Evolutionary conservation across 1,140 invertebrate species (phyloP), one percentile per base, ranked within the genome.

Genomic region (Cyclina sinensis): DNA sequence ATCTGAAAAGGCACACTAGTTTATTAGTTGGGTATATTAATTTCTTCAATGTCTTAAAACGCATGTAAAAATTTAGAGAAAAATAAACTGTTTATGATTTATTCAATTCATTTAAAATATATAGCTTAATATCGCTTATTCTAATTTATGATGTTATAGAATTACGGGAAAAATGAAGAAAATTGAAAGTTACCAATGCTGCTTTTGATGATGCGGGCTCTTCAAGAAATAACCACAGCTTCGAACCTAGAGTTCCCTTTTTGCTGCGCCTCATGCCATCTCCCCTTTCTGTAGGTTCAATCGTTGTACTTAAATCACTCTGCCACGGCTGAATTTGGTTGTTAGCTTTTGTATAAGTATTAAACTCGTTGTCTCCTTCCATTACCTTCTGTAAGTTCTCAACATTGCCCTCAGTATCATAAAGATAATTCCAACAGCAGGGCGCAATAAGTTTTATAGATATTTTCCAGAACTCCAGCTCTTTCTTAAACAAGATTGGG

Each of bases 351-450:
- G 32, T 54, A 30, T 79, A 32, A 4, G 54, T 35, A 79, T 51
- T 11, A 79, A 35, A 54, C 54, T 54, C 16, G n/a, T 54, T 51
- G 16, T 51, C 54, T 7, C 24, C 18, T 32, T 79, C 24, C 9
- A 79, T 2, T 12, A 79, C 32, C 12, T 30, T 79, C 32, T 79
- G 27, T 12, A 79, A 54, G 0, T 46, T 79, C 24, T 43, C 37
- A 16, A 79, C n/a, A 35, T 79, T 48, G 0, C 32, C 24, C 7
- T 51, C n/a, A 30, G 27, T 18, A 2, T 79, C 76, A 30, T 79
- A 79, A 12, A 79, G 57, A 37, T 79, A 57, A 30, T 46, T 79
- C 76, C 39, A 79, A 54, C 76, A 79, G 57, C 76, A 79, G 0
- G 54, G 46, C 0, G 46, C 27, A 18, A 79, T 27, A n/a, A 79